A percentile compares a stretch with the other conserved stretches of the same genome.
Conservation (phyloP, 2,888 invertebrate genomes). For the Orchesella flavescens region DNA sequence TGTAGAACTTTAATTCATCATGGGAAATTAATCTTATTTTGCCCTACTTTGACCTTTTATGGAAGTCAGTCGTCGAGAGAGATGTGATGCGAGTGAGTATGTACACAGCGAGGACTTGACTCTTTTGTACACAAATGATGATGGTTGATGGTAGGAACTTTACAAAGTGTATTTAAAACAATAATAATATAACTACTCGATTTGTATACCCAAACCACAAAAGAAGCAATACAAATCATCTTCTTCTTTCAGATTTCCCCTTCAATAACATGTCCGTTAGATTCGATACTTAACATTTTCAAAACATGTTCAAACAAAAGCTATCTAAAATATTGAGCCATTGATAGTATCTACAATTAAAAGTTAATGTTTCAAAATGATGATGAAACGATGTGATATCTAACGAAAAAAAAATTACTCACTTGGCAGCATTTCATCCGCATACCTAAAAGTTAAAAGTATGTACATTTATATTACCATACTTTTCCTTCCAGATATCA, state of each 20-base stretch:
- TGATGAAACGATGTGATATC: not conserved
- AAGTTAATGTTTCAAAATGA: not conserved
- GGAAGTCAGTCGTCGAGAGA: no score
- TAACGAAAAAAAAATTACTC: not conserved
- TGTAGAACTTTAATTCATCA: conserved; percentile 8
- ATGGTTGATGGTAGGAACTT: not conserved
- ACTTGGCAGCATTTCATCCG: not conserved
- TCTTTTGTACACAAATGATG: conserved; percentile 5
- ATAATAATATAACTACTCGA: not conserved
- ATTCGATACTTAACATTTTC: not conserved
- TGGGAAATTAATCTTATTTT: conserved; percentile 69
- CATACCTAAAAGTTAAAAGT: conserved; percentile 8
- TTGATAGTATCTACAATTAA: conserved; percentile 4
- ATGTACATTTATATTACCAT: not conserved
- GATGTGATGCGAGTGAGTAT: conserved; percentile 24
- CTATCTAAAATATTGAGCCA: not conserved
- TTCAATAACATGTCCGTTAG: not conserved
- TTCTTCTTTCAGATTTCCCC: not conserved
- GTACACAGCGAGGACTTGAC: conserved; percentile 33
- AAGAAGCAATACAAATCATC: conserved; percentile 32
- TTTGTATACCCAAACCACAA: not conserved
- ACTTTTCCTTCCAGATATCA: conserved; percentile 31
- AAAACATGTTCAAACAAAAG: not conserved
- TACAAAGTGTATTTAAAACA: conserved; percentile 1
- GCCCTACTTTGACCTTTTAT: conserved; percentile 69